These are phyloP conservation scores for Hassar affinis DNA, from an alignment of 2,113 vertebrate species.

Conservation along the genomic window DNA sequence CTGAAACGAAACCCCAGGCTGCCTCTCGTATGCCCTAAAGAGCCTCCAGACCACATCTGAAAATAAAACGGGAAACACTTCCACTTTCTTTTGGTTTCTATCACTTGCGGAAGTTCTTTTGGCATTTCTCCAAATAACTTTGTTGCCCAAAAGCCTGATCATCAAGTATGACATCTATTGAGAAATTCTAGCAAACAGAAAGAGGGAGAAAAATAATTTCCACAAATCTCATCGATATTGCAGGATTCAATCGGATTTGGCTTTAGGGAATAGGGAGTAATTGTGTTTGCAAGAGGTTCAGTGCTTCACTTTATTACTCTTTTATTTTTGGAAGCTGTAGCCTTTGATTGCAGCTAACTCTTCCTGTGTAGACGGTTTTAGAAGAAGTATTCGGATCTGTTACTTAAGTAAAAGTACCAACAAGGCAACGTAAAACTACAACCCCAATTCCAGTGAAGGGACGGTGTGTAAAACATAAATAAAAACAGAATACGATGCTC, in stretches of 20 bases:
- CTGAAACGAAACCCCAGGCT: slow-evolving; percentile 57
- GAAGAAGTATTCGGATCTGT: too few relatives aligned
- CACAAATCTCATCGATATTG: slow-evolving; percentile 60
- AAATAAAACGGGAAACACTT: slow-evolving; percentile 52
- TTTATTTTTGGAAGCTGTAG: slow-evolving; percentile 45
- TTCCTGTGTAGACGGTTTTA: not conserved
- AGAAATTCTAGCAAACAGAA: slow-evolving; percentile 54
- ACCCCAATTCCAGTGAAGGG: too few relatives aligned
- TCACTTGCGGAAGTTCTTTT: slow-evolving; percentile 47
- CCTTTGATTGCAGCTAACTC: slow-evolving; percentile 34
- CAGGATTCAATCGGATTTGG: slow-evolving; percentile 62
- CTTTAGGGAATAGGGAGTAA: slow-evolving; percentile 56
- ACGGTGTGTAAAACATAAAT: too few relatives aligned
- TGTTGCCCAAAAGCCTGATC: slow-evolving; percentile 50
- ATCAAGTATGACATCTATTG: slow-evolving; percentile 24
- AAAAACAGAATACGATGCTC: too few relatives aligned
- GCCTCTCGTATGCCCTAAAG: slow-evolving; percentile 43
- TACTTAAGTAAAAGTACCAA: too few relatives aligned
- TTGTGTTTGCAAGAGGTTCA: slow-evolving; percentile 49
- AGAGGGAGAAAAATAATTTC: slow-evolving; percentile 40
- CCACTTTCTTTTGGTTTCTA: not conserved
- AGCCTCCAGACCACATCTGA: slow-evolving; percentile 5
- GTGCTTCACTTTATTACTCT: slow-evolving; percentile 45
- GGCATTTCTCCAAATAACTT: slow-evolving; percentile 51
- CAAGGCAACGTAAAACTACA: too few relatives aligned